Base-by-base conservation (phyloP, 2,797 vertebrate genomes). In the Glossophaga mutica region DNA sequence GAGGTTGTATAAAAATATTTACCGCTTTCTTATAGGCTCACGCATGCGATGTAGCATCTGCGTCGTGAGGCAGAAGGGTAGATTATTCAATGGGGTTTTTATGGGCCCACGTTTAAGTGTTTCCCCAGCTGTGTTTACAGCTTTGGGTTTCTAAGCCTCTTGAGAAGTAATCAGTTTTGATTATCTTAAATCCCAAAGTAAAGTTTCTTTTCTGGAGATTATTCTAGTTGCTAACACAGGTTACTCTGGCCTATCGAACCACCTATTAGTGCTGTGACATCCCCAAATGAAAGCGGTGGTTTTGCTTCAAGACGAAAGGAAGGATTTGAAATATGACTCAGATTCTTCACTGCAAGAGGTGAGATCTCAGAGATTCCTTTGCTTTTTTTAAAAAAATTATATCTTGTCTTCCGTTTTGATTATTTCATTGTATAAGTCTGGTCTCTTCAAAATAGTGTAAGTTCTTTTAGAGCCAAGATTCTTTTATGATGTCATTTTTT, bases 121-220 rank as follows among this genome's bases (percentile, higher is more conserved):
- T 97, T 97, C 95, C 78, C 96, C 97, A 97, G 97, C 96, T 98
- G 97, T 93, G 50, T 97, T 97, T 97, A 96, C 0, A 18, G 57
- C 74, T 70, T 97, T 94, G 70, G 44, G 65, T 90, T 86, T 94
- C 21, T 3, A 84, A 95, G 39, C 73, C 96, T 88, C 77, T 95
- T 97, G 91, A 93, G 96, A 95, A 97, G 0, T 11, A 86, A 97
- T 97, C 95, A 70, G 93, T 71, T 85, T 87, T 0, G 4, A 95
- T 73, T 62, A 94, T 94, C 94, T 96, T 92, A 84, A 97, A 95
- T 92, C 95, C 71, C 90, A 95, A 94, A 97, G 97, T 97, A 97
- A 98, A 97, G 97, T 91, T 96, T 94, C 93, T 89, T 94, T 93
- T 89, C 62, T 97, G 87, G 82, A 77, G 89, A 96, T 90, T 52